Percentiles rank a stretch among this genome's conserved stretches.
phyloP scores from a whole-genome alignment of 2,113 vertebrate genomes.

The Oxygymnocypris stewartii region DNA sequence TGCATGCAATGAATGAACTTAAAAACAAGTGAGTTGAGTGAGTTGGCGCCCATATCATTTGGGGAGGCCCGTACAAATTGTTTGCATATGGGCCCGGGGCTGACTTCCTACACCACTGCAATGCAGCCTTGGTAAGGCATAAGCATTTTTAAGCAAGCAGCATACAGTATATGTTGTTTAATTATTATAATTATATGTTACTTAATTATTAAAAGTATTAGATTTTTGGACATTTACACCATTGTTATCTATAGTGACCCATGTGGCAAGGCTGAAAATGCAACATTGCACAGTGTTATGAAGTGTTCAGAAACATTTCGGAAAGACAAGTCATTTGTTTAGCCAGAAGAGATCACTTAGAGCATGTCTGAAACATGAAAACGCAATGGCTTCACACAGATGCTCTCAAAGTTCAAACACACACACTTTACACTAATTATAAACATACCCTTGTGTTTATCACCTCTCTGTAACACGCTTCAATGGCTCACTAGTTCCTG shows the following conservation, averaged over 20 bases:
- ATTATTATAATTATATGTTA: too few species aligned
- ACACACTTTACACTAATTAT: slow-evolving; percentile 22
- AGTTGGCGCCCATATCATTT: too few species aligned
- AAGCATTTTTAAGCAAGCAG: too few species aligned
- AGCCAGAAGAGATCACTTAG: neutral
- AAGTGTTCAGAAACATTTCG: neutral
- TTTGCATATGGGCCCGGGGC: too few species aligned
- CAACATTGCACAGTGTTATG: neutral
- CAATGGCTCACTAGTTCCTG: neutral
- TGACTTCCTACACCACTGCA: too few species aligned
- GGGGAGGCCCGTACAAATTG: too few species aligned
- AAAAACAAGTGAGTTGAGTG: too few species aligned
- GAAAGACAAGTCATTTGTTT: neutral
- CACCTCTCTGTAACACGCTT: neutral
- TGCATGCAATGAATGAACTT: too few species aligned
- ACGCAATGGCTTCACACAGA: slow-evolving; percentile 2
- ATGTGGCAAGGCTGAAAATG: neutral
- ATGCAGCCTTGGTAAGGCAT: too few species aligned
- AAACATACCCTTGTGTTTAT: neutral
- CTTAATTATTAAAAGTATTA: too few species aligned
- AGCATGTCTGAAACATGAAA: neutral
- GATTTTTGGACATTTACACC: neutral
- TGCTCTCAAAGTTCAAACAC: neutral
- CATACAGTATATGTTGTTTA: too few species aligned
- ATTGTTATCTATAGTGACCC: neutral